Conservation (phyloP, 2,888 invertebrate genomes). For the Rotaria sp. region DNA sequence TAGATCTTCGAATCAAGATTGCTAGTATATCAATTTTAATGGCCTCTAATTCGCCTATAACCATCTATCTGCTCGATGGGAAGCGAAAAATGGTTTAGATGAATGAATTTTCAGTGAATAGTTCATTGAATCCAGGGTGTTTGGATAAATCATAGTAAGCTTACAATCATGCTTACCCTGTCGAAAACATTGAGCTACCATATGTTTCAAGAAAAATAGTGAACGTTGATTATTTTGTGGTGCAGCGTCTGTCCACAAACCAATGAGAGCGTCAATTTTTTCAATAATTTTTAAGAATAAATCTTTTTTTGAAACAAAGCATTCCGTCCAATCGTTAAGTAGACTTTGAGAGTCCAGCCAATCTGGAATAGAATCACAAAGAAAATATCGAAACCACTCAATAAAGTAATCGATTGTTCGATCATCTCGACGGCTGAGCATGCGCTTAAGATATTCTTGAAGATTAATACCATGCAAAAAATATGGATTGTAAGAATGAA, state of each 20-base stretch:
- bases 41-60: too few species aligned
- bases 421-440: neutral
- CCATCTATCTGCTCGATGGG: too few species aligned
- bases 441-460: neutral
- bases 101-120: too few species aligned
- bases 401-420: neutral
- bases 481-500: neutral
- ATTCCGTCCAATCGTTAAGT: neutral
- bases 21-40: too few species aligned
- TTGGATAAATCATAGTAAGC: too few species aligned
- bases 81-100: too few species aligned
- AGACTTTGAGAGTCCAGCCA: neutral
- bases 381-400: neutral
- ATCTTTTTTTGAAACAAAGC: neutral
- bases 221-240: neutral
- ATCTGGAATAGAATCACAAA: neutral
- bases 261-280: neutral
- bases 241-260: neutral
- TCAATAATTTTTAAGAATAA: neutral
- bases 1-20: too few species aligned
- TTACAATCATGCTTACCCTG: neutral
- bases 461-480: neutral
- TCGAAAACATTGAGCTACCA: neutral
- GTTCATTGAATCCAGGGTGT: too few species aligned
- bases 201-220: neutral